Evolutionary conservation across 2,113 vertebrate species (phyloP), one percentile per base, ranked within the genome.

Genomic region (Ictalurus furcatus): DNA sequence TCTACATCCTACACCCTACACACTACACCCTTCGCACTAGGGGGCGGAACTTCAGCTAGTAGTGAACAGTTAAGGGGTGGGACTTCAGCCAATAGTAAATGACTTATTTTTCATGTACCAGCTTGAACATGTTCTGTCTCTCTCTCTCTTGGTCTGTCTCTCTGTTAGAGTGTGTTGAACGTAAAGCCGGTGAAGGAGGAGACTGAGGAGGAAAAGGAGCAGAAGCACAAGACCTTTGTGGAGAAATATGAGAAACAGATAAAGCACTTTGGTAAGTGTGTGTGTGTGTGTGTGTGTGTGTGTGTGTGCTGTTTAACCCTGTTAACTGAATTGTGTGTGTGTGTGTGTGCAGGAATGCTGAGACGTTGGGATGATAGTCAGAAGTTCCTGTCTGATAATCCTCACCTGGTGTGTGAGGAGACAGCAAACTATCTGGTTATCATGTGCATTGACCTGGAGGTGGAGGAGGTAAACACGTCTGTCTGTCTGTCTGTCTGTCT

Each of bases 371-470:
- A 98, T 0, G 98, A 99, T 95, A 98, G 98, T 93, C 98, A 98
- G 95, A 98, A 98, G 76, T 98, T 96, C 90, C 96, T 99, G 14
- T 97, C 98, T 0, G 98, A 99, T 84, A 96, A 98, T 25, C 93
- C 97, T 1, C 94, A 97, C 88, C 93, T 99, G 61, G 98, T 99
- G 0, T 98, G 98, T 2, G 98, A 99, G 92, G 98, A 99, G 93
- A 99, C 97, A 0, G 98, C 98, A 40, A 99, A 99, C 86, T 99
- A 99, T 94, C 90, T 98, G 89, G 98, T 99, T 73, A 99, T 99
- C 91, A 98, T 98, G 98, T 99, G 98, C 92, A 99, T 99, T 4
- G 98, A 99, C 78, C 96, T 99, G 81, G 97, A 99, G 92, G 98
- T 99, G 86, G 98, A 98, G 40, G 98, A 99, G 97, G 90, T 92